Evolutionary conservation across 2,888 invertebrate genomes (phyloP).

Genomic region (Ganaspis brasiliensis): DNA sequence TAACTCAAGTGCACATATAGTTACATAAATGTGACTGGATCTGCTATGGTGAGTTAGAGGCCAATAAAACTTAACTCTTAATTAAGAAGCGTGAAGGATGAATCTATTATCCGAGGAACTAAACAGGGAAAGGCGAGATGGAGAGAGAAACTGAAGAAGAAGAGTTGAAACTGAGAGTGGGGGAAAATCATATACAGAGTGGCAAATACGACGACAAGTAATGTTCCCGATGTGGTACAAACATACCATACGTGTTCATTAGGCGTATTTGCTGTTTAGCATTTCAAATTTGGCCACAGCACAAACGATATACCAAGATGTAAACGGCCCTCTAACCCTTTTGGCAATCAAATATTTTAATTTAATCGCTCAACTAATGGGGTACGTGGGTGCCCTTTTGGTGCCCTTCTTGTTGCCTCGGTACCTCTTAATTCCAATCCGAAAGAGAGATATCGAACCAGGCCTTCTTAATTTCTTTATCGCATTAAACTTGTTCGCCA

Average conservation of each 20-base stretch:
- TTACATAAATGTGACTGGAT: slow-evolving; percentile 55
- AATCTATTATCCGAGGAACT: slow-evolving; percentile 77
- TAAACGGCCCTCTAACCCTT: slow-evolving; percentile 62
- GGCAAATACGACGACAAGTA: slow-evolving; percentile 62
- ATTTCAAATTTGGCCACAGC: slow-evolving; percentile 78
- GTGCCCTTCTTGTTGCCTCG: slow-evolving; percentile 47
- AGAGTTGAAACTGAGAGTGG: slow-evolving; percentile 49
- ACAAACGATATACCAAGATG: slow-evolving; percentile 57
- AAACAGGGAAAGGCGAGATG: slow-evolving; percentile 50
- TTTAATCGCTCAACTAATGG: slow-evolving; percentile 77
- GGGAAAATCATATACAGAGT: slow-evolving; percentile 51
- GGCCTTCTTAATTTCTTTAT: slow-evolving; percentile 43
- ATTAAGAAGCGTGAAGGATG: slow-evolving; percentile 80
- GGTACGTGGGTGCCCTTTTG: slow-evolving; percentile 60
- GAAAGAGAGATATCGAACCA: slow-evolving; percentile 49
- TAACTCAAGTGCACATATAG: slow-evolving; percentile 52
- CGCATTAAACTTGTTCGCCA: slow-evolving; percentile 6
- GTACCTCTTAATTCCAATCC: slow-evolving; percentile 68
- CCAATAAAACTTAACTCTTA: slow-evolving; percentile 80
- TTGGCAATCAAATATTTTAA: slow-evolving; percentile 80
- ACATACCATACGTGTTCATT: slow-evolving; percentile 80
- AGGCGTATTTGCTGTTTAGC: slow-evolving; percentile 81
- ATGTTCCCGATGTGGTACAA: slow-evolving; percentile 76
- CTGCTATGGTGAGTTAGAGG: slow-evolving; percentile 69
- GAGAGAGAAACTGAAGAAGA: slow-evolving; percentile 46